Evolutionary conservation across 1,140 invertebrate genomes (phyloP).

Genomic region (Eurytemora carolleeae): DNA sequence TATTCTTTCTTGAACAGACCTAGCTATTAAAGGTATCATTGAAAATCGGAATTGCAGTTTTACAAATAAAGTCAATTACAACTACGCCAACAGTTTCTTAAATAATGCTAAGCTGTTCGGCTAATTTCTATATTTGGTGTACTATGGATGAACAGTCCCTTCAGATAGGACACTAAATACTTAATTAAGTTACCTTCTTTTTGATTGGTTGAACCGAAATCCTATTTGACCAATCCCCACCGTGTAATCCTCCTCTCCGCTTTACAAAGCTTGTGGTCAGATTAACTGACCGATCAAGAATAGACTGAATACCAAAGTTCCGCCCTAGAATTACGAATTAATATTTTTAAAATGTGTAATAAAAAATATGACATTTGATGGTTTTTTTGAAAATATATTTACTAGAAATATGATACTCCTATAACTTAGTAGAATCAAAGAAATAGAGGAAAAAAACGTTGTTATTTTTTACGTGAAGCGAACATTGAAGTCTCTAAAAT

Average conservation of each 20-base stretch:
- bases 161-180: conserved; percentile 35
- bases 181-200: background rate
- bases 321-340: conserved; percentile 76
- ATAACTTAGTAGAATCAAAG: too few species aligned
- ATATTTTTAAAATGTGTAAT: background rate
- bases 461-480: too few species aligned
- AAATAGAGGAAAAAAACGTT: too few species aligned
- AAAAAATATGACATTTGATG: background rate
- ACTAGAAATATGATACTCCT: background rate
- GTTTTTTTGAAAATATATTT: conserved; percentile 3
- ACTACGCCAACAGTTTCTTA: too few species aligned
- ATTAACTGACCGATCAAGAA: conserved; percentile 52
- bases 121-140: too few species aligned
- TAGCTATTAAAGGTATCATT: too few species aligned
- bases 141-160: conserved; percentile 39
- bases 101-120: too few species aligned
- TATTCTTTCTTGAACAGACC: too few species aligned
- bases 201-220: conserved; percentile 40
- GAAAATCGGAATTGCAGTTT: too few species aligned
- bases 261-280: conserved; percentile 78
- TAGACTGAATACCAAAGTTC: conserved; percentile 82
- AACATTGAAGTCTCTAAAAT: too few species aligned
- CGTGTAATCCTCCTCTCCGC: conserved; percentile 46
- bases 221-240: conserved; percentile 79
- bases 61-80: too few species aligned